phyloP scores from a whole-genome alignment of 2,113 vertebrate genomes.

The Sinocyclocheilus rhinocerous region DNA sequence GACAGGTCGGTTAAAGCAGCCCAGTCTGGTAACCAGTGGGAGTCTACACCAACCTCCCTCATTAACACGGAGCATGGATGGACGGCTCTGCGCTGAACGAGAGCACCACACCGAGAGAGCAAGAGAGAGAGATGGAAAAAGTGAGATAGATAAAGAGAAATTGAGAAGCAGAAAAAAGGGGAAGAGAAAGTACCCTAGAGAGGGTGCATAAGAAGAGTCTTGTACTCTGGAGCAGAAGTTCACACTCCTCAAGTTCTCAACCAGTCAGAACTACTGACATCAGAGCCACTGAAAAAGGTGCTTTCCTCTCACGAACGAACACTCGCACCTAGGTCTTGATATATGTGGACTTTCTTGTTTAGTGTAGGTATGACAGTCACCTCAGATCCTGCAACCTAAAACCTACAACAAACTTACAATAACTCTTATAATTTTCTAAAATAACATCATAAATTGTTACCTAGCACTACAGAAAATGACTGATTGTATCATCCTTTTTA shows the following conservation, averaged over 20 bases:
- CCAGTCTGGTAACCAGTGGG: slow-evolving; percentile 42
- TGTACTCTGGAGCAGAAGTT: not conserved
- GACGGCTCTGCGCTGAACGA: slow-evolving; percentile 30
- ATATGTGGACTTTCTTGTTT: not conserved
- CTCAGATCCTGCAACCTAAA: not conserved
- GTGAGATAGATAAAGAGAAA: slow-evolving; percentile 20
- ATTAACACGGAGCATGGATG: slow-evolving; percentile 48
- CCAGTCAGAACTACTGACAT: slow-evolving; percentile 40
- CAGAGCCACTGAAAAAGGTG: slow-evolving; percentile 9
- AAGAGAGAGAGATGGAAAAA: slow-evolving; percentile 13
- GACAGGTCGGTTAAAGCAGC: slow-evolving; percentile 49
- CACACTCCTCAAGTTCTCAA: slow-evolving; percentile 35
- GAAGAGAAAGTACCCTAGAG: not conserved
- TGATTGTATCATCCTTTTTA: not conserved
- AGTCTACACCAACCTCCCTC: slow-evolving; percentile 46
- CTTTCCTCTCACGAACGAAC: not conserved
- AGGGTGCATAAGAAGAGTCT: slow-evolving; percentile 6
- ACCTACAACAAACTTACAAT: not conserved
- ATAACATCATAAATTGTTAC: not conserved
- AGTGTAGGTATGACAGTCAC: not conserved
- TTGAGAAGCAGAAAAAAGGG: not conserved
- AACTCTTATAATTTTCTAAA: not conserved
- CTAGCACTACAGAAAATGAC: not conserved
- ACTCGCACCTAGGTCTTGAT: not conserved
- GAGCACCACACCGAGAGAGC: slow-evolving; percentile 33